Base-by-base conservation (phyloP, 2,888 invertebrate genomes). In the Camptogramma bilineatum region DNA sequence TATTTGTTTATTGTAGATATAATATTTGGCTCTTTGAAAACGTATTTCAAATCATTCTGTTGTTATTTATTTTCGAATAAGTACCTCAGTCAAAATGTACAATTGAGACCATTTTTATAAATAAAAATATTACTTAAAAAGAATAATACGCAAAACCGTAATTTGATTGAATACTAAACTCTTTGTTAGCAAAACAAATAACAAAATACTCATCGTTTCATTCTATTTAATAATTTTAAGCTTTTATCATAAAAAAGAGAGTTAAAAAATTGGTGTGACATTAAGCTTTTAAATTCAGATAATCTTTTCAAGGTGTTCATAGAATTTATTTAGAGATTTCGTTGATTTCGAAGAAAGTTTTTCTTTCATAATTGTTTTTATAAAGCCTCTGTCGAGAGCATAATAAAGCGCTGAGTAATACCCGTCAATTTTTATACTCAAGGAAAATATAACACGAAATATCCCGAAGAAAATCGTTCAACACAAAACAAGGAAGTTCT, bases 301-400 rank as follows among this genome's bases (percentile, higher is more conserved):
- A 69, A 74, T 72, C 66, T 67, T 65, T 64, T 73, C 69, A 53
- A 68, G 61, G 62, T 72, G 68, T 74, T 72, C 70, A 59, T 57
- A 61, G 66, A 66, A 54, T 52, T 50, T 68, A 68, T 67, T 64
- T 62, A 53, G 42, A 46, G 64, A 56, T 50, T 55, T 46, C 57
- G 59, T 53, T 61, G 58, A 56, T 61, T 59, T 46, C 50, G 21
- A 55, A 48, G 44, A 68, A 70, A 69, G 55, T 69, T 71, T 72
- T 64, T 68, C 62, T 63, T 67, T 62, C 31, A 59, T 68, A 68
- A 68, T 71, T 69, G 64, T 73, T 68, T 71, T 62, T 62, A 53
- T 59, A 58, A 70, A 64, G 67, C 67, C 64, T 64, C 63, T 52
- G 63, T 56, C 63, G 58, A 47, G 51, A 55, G 62, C 31, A 60